phyloP scores from a whole-genome alignment of 2,797 vertebrate species.

The Gobio occitaniae region DNA sequence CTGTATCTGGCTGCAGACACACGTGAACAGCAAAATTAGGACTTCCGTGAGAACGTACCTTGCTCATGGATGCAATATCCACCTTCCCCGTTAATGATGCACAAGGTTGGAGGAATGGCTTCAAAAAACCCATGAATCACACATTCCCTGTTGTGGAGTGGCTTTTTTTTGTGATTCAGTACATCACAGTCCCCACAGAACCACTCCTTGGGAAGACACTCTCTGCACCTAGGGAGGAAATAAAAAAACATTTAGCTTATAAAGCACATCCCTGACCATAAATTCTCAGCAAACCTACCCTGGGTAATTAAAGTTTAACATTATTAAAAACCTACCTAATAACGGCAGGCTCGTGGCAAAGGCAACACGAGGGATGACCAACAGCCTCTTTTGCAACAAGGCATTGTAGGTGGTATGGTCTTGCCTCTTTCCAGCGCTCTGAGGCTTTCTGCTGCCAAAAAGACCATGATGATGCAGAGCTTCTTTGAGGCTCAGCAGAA shows the following conservation, averaged over 20 bases:
- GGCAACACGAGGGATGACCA: not conserved
- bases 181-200: conserved; percentile 7
- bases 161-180: not conserved
- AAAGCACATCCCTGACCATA: not conserved
- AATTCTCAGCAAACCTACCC: too few species aligned
- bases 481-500: conserved; percentile 22
- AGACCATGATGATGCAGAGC: conserved; percentile 22
- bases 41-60: not conserved
- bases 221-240: conserved; percentile 27
- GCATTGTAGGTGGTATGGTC: conserved; percentile 33
- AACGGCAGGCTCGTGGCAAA: not conserved
- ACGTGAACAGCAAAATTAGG: conserved; percentile 2
- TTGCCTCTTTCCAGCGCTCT: conserved; percentile 29
- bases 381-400: conserved; percentile 4
- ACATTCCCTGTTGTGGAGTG: conserved; percentile 2
- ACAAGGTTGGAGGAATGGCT: not conserved
- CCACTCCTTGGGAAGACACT: conserved; percentile 13
- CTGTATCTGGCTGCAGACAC: not conserved
- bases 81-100: not conserved
- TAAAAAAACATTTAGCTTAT: not conserved
- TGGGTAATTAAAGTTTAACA: not conserved
- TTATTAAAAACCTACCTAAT: conserved; percentile 5
- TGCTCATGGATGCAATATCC: conserved; percentile 9
- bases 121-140: not conserved
- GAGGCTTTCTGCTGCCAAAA: conserved; percentile 36